Conservation (phyloP, 2,888 invertebrate species). For the Phorcus lineatus region DNA sequence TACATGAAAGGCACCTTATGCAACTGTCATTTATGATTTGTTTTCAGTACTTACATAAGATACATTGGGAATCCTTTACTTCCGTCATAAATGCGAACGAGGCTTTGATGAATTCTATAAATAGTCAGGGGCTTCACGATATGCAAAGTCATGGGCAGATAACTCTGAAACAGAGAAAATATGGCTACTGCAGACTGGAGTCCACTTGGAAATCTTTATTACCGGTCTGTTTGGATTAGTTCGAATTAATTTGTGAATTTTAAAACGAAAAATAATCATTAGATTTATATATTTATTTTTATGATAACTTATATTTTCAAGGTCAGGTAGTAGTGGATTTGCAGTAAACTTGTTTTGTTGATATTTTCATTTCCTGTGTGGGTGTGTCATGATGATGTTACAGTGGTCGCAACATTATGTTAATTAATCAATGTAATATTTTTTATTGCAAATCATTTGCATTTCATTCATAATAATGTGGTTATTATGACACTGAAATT, state of each 20-base stretch:
- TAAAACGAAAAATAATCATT: not conserved
- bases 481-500: no score
- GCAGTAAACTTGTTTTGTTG: no score
- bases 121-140: not conserved
- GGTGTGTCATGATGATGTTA: no score
- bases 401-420: not conserved
- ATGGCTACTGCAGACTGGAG: conserved; percentile 74
- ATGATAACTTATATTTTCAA: not conserved
- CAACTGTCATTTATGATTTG: no score
- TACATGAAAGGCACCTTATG: not conserved
- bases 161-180: conserved; percentile 17
- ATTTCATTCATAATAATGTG: no score
- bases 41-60: not conserved
- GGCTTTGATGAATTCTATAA: not conserved
- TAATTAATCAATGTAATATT: no score
- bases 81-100: not conserved
- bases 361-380: no score
- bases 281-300: not conserved
- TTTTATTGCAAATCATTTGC: no score
- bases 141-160: not conserved
- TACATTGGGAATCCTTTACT: not conserved
- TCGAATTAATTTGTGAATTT: not conserved
- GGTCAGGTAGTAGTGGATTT: no score
- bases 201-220: conserved; percentile 71
- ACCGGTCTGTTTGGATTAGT: conserved; percentile 52